Evolutionary conservation across 2,888 invertebrate genomes (phyloP).

Genomic region (Artemia sinica): DNA sequence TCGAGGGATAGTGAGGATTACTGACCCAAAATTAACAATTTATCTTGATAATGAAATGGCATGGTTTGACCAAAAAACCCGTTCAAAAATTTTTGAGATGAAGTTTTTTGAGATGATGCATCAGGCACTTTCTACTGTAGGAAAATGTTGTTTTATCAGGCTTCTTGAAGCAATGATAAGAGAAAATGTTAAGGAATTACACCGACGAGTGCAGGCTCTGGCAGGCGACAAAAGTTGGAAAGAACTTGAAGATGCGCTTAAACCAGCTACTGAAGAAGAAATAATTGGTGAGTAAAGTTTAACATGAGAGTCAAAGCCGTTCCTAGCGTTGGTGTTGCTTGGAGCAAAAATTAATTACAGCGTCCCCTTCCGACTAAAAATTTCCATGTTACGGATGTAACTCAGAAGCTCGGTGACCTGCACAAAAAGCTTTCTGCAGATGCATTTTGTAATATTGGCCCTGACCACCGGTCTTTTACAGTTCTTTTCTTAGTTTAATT

Average conservation of each 20-base stretch:
- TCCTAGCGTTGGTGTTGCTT: no score
- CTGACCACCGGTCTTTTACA: no score
- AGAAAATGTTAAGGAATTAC: slow-evolving; percentile 47
- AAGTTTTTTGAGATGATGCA: slow-evolving; percentile 61
- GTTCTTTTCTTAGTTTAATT: no score
- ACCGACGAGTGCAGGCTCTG: slow-evolving; percentile 19
- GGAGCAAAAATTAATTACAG: no score
- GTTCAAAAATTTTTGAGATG: slow-evolving; percentile 57
- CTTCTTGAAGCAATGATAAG: slow-evolving; percentile 74
- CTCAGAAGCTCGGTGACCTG: no score
- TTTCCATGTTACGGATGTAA: no score
- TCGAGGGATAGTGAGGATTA: slow-evolving; percentile 62
- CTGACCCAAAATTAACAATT: slow-evolving; percentile 63
- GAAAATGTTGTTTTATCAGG: slow-evolving; percentile 71
- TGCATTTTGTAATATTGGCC: no score
- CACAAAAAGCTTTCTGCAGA: no score
- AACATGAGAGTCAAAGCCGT: no score
- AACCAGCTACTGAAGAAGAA: slow-evolving; percentile 22
- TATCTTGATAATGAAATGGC: slow-evolving; percentile 65
- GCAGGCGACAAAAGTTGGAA: neutral
- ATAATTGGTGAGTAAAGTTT: neutral
- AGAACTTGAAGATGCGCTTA: neutral
- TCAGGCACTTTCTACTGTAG: slow-evolving; percentile 65
- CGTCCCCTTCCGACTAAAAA: no score
- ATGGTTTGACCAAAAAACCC: slow-evolving; percentile 79